These are phyloP conservation scores for Anastrepha obliqua DNA, from an alignment of 1,140 invertebrate species.

Conservation along the genomic window DNA sequence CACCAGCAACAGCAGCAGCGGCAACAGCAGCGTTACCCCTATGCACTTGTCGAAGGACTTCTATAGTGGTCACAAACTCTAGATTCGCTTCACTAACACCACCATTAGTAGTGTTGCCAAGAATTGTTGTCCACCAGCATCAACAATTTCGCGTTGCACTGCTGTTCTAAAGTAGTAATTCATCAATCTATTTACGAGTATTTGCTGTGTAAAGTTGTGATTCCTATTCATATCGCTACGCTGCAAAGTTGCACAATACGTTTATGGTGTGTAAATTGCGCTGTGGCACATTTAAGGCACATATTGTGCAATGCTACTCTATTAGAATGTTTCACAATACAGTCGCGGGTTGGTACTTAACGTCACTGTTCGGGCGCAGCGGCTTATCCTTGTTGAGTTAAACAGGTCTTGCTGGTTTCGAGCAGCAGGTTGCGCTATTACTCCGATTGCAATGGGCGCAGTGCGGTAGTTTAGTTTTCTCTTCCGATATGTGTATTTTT, in stretches of 20 bases:
- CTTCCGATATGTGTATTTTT: not conserved
- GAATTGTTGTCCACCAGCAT: constrained; percentile 49
- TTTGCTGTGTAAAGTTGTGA: constrained; percentile 13
- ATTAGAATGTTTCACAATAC: constrained; percentile 35
- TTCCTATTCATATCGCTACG: constrained; percentile 35
- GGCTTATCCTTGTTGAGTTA: constrained; percentile 20
- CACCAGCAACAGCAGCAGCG: constrained; percentile 63
- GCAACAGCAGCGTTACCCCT: constrained; percentile 60
- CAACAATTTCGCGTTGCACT: constrained; percentile 17
- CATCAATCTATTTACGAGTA: constrained; percentile 17
- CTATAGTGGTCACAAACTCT: not conserved
- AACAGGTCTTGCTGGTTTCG: constrained; percentile 4
- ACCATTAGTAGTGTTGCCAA: not conserved
- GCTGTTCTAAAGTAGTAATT: not conserved
- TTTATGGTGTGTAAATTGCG: constrained; percentile 72
- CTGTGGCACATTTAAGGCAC: constrained; percentile 59
- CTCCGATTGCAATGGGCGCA: constrained; percentile 7
- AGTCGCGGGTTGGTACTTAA: not conserved
- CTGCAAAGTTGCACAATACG: constrained; percentile 71
- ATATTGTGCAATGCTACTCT: constrained; percentile 54
- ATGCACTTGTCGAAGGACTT: not conserved
- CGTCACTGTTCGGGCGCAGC: not conserved
- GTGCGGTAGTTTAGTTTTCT: constrained; percentile 49
- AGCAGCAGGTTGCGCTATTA: constrained; percentile 51
- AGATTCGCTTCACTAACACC: not conserved